Base-by-base conservation (phyloP, 2,797 vertebrate species). In the Hypotaenidia okinawae region DNA sequence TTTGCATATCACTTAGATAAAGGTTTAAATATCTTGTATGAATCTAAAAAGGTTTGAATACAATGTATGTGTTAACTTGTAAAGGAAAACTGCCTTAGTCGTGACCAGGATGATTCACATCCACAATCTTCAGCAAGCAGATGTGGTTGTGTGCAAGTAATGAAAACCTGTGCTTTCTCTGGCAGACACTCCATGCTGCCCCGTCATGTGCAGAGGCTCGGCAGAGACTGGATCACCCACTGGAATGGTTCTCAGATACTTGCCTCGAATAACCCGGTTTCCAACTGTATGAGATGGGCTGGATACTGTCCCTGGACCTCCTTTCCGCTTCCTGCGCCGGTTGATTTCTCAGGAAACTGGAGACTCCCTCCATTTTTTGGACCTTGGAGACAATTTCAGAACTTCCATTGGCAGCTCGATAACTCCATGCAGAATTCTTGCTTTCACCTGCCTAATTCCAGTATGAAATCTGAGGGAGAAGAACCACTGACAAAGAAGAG, bases 101-200 rank as follows among this genome's bases (percentile, higher is more conserved):
- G 5, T n/a, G 35, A 43, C 35, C 25, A 33, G 78, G 33, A 22
- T 77, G 61, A 28, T 17, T 77, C 84, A 17, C 32, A 39, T 61
- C 39, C 18, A 6, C 19, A 82, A 47, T 39, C 15, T 58, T 66
- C n/a, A 72, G 4, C 17, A 52, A 52, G 78, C 2, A 0, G n/a
- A 5, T 61, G 30, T 58, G 64, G 39, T 41, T 77, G 12, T 18
- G 19, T 84, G 43, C 63, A 59, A 55, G 25, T 79, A 75, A 35
- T 72, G 75, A 89, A 51, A 51, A 68, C 11, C 3, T 95, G 11
- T 86, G 16, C 66, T 93, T 87, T 94, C 72, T 97, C 90, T 97
- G 92, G 75, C 96, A 99, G 99, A 85, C 94, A n/a, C 96, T 95
- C 97, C 97, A 99, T 99, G 99, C 98, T 99, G 95, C 95, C 98